Percentiles rank a stretch among this genome's conserved stretches.
Evolutionary conservation across 2,888 invertebrate species (phyloP).

Genomic region (Catocala sponsa): DNA sequence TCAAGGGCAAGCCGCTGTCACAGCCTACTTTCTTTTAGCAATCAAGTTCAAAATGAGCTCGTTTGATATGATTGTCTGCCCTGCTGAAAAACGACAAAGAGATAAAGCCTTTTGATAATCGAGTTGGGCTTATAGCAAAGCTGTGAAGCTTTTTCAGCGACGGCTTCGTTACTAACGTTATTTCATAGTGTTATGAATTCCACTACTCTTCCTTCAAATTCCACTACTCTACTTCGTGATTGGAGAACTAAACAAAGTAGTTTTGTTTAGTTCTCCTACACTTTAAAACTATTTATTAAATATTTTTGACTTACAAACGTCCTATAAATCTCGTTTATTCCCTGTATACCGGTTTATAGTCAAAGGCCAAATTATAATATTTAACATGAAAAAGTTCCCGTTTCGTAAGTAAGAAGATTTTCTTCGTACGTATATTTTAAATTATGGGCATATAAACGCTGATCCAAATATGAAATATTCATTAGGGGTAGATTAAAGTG

Average conservation of each 20-base stretch:
- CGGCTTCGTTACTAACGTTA: not conserved
- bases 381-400: not conserved
- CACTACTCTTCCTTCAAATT: conserved; percentile 13
- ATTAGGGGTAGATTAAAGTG: conserved; percentile 11
- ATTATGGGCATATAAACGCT: conserved; percentile 5
- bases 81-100: conserved; percentile 40
- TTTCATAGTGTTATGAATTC: conserved; percentile 23
- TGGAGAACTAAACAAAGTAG: not conserved
- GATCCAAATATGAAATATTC: conserved; percentile 17
- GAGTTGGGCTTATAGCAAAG: conserved; percentile 24
- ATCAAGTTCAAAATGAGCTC: conserved; percentile 36
- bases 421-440: not conserved
- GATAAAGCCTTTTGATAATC: conserved; percentile 41
- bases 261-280: not conserved
- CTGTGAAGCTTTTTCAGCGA: conserved; percentile 22
- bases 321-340: too few species aligned
- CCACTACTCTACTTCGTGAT: conserved; percentile 1
- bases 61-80: conserved; percentile 45
- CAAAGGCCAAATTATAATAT: not conserved
- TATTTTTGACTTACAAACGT: too few species aligned
- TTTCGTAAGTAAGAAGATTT: not conserved
- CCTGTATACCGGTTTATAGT: too few species aligned
- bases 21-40: conserved; percentile 28
- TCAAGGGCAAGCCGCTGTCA: conserved; percentile 4
- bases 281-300: too few species aligned